Percentiles rank a stretch among this genome's conserved stretches.
Conservation (phyloP, 1,140 invertebrate species). For the Ostrea denselamellosa region DNA sequence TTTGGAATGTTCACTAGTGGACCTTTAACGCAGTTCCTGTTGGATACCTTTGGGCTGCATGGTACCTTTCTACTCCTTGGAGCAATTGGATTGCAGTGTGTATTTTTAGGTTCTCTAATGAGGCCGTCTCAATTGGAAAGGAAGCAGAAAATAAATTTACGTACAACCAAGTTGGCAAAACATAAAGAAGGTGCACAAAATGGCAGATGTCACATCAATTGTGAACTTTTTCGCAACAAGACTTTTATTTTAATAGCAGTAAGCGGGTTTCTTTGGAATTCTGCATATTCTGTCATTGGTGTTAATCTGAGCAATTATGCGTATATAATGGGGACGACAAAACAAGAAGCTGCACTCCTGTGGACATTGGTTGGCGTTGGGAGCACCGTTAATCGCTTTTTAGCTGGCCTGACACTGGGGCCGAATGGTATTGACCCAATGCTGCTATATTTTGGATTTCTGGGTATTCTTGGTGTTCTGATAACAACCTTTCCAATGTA, state of each 20-base stretch:
- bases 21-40: constrained; percentile 82
- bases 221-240: constrained; percentile 45
- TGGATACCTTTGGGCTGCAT: constrained; percentile 85
- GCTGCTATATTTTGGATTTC: constrained; percentile 54
- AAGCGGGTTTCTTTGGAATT: constrained; percentile 47
- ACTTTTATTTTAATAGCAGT: constrained; percentile 44
- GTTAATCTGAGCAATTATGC: constrained; percentile 55
- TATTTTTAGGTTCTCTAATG: constrained; percentile 53
- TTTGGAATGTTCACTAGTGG: constrained; percentile 88
- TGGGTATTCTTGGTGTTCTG: constrained; percentile 51
- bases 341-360: constrained; percentile 53
- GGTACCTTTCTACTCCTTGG: constrained; percentile 90
- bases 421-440: constrained; percentile 51
- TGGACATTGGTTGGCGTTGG: constrained; percentile 52
- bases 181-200: background rate
- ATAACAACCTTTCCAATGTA: constrained; percentile 53
- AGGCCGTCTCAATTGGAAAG: constrained; percentile 44
- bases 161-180: background rate
- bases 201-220: background rate
- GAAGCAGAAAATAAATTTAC: constrained; percentile 19
- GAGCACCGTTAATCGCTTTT: constrained; percentile 50
- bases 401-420: constrained; percentile 52
- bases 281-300: constrained; percentile 49
- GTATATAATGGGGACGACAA: constrained; percentile 39
- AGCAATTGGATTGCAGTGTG: constrained; percentile 86